Conservation (phyloP, 2,797 vertebrate species). For the Phaenicophaeus curvirostris region DNA sequence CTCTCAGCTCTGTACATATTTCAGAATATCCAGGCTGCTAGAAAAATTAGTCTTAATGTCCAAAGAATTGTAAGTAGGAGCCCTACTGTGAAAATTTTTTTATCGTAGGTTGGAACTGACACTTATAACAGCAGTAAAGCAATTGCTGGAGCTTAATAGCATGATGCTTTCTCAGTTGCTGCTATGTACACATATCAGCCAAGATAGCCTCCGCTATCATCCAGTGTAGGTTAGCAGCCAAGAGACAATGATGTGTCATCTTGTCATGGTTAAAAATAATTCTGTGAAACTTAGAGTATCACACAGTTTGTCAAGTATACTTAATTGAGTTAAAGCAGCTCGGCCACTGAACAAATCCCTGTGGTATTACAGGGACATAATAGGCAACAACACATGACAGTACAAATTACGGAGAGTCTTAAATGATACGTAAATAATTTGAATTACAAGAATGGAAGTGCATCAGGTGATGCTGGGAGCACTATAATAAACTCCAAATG, state of each 20-base stretch:
- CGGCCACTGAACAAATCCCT: constrained; percentile 51
- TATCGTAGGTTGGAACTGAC: constrained; percentile 41
- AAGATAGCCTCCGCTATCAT: constrained; percentile 24
- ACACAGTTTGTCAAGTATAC: constrained; percentile 34
- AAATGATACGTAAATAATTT: constrained; percentile 40
- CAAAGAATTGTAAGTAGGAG: constrained; percentile 32
- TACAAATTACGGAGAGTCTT: not conserved
- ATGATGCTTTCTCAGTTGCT: constrained; percentile 38
- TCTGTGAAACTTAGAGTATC: constrained; percentile 35
- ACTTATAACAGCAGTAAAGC: constrained; percentile 68
- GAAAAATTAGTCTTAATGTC: constrained; percentile 30
- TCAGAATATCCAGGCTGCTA: constrained; percentile 34
- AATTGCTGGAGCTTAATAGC: constrained; percentile 55
- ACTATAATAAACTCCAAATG: constrained; percentile 7
- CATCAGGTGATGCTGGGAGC: constrained; percentile 2
- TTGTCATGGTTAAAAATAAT: constrained; percentile 62
- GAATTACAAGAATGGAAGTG: constrained; percentile 29
- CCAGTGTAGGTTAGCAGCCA: constrained; percentile 53
- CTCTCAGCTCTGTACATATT: not conserved
- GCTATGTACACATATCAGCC: constrained; percentile 28
- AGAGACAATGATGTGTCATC: constrained; percentile 51
- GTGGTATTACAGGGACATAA: constrained; percentile 26
- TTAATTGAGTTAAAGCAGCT: constrained; percentile 60
- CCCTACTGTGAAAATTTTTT: constrained; percentile 59
- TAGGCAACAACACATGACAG: constrained; percentile 30